These are phyloP conservation scores for Danaus plexippus DNA, from an alignment of 1,140 invertebrate genomes.

Conservation along the genomic window DNA sequence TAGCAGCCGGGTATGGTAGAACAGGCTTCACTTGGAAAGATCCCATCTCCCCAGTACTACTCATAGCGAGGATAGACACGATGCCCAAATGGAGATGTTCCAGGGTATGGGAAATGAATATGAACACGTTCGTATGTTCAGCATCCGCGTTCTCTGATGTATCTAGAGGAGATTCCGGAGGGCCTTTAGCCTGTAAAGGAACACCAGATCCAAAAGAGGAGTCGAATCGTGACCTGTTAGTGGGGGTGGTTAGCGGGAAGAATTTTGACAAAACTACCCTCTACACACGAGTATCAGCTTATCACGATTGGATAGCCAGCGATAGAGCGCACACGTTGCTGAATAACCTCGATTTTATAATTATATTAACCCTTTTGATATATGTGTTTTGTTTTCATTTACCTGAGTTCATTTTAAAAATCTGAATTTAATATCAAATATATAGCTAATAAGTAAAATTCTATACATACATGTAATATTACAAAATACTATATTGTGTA, in stretches of 20 bases:
- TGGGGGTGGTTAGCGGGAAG: conserved; percentile 50
- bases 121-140: conserved; percentile 48
- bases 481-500: too few relatives aligned
- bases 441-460: too few relatives aligned
- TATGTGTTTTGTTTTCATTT: conserved; percentile 12
- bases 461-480: too few relatives aligned
- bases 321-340: conserved; percentile 12
- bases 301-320: conserved; percentile 36
- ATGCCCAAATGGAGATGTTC: conserved; percentile 37
- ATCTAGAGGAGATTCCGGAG: conserved; percentile 44
- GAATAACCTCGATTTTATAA: conserved; percentile 12
- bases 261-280: conserved; percentile 49
- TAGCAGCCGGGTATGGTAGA: conserved; percentile 38
- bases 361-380: conserved; percentile 25
- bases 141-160: conserved; percentile 37
- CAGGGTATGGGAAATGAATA: conserved; percentile 44
- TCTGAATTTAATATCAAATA: too few relatives aligned
- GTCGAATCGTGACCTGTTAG: conserved; percentile 26
- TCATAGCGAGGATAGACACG: conserved; percentile 31
- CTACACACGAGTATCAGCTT: conserved; percentile 45
- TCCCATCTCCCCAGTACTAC: conserved; percentile 24
- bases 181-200: conserved; percentile 38
- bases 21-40: conserved; percentile 14
- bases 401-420: too few relatives aligned
- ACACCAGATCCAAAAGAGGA: conserved; percentile 32